phyloP scores from a whole-genome alignment of 2,888 invertebrate species.

The Polyommatus icarus region DNA sequence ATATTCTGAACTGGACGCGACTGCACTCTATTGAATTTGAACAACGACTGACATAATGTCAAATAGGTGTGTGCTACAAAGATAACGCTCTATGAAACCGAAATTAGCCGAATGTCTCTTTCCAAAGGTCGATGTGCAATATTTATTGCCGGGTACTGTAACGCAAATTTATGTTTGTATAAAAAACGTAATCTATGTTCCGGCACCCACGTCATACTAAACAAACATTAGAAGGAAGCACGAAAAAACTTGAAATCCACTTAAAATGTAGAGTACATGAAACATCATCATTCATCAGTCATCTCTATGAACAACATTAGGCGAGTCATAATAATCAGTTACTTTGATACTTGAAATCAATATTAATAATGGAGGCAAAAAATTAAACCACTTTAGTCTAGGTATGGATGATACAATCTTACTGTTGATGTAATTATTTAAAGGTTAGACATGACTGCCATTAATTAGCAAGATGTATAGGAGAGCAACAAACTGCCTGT shows the following conservation, averaged over 20 bases:
- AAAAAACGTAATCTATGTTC: constrained; percentile 2
- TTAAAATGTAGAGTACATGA: neutral
- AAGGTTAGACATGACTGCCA: neutral
- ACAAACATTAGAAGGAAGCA: neutral
- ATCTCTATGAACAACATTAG: too few species aligned
- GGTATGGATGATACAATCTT: constrained; percentile 5
- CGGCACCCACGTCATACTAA: neutral
- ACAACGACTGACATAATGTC: too few species aligned
- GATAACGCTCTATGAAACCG: too few species aligned
- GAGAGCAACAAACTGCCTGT: neutral
- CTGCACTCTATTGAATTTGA: too few species aligned
- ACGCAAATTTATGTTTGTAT: neutral
- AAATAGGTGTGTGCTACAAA: too few species aligned
- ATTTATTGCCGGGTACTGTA: too few species aligned
- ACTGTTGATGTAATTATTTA: neutral
- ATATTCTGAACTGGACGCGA: too few species aligned
- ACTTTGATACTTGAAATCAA: too few species aligned
- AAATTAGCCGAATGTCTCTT: too few species aligned
- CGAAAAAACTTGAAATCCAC: neutral
- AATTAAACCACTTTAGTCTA: neutral
- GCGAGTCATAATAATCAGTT: neutral
- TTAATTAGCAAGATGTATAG: neutral
- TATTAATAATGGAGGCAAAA: neutral
- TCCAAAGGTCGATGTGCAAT: too few species aligned
- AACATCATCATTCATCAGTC: too few species aligned